Evolutionary conservation across 2,888 invertebrate species (phyloP), one percentile per base, ranked within the genome.

Genomic region (Trimorus sp.): DNA sequence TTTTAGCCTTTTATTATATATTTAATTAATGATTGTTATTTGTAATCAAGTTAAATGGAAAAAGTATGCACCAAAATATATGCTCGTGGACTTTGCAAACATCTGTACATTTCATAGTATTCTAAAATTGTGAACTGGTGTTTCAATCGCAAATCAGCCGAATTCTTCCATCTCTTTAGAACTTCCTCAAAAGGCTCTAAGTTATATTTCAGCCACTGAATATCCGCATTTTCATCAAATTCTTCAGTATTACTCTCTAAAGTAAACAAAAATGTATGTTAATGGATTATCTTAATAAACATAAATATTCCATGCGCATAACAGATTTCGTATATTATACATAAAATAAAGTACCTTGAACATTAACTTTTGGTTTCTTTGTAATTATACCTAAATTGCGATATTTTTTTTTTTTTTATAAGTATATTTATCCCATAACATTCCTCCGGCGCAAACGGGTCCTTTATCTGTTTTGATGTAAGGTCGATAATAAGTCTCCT

Each of bases 111-210:
- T 51, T 63, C 9, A 36, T 37, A 63, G 15, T 63, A 63, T 7
- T 63, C 63, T 4, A 14, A 1, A 36, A 63, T 63, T 9, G 49
- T 63, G 8, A 26, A 14, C 12, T 26, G 4, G 49, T 37, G 48
- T 36, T 63, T 36, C 12, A 60, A 8, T 9, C 48, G 5, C 7
- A 63, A 4, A 14, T 49, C 37, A 14, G 9, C 3, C 2, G 63
- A 16, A 1, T 7, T 37, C 49, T 63, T 36, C 63, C 63, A 63
- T 51, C 63, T 63, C 9, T 7, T 9, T 49, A 49, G 3, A 37
- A 63, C 14, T 37, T 63, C 63, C 16, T 63, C 51, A 26, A 42
- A 45, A 15, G 60, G 60, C 45, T 60, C 60, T 15, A 60, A 16
- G 16, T 60, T 60, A n/a, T 60, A 38, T 45, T 60, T 42, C 7